Base-by-base conservation (phyloP, 2,888 invertebrate species). In the Diaprepes abbreviatus region DNA sequence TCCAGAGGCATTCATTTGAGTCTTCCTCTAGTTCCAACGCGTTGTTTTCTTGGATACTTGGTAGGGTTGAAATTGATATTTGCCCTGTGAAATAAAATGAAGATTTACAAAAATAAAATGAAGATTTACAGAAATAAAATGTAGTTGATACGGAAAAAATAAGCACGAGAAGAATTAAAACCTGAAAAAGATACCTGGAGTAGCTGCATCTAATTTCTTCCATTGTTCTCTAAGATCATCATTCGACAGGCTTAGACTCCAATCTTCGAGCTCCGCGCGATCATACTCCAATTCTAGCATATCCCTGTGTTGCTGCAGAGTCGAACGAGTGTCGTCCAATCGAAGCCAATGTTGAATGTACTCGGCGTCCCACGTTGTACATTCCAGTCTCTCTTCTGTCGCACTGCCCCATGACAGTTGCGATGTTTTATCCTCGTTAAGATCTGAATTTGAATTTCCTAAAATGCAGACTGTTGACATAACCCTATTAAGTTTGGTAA, bases 271-370 rank as follows among this genome's bases (percentile, higher is more conserved):
- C 82, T 93, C 93, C 2, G 92, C 90, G 75, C 90, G 87, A 79
- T 92, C 92, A 78, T 92, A 92, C 81, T 92, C 92, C 77, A 92
- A 84, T 80, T 91, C 91, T 21, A 90, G 86, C 74, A 91, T 82
- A 79, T 91, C 91, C 69, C 91, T 86, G 80, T 91, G 90, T 75
- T 91, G 88, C 76, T 90, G 90, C 31, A 90, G 79, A 2, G 90
- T 89, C 64, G 90, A 90, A 78, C 91, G 86, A 1, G 91, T 90
- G 76, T 92, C 92, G 79, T 92, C 92, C 75, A 92, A 83, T 79
- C 91, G 88, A 58, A 92, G 84, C 92, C 92, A 92, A 78, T 92
- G 91, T 79, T 92, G 92, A 48, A 92, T 90, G 75, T 91, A 92
- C 79, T 92, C 92, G 1, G 90, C 88, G 77, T 92, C 92, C 85